A percentile compares a stretch with the other conserved stretches of the same genome.
Evolutionary conservation across 2,888 invertebrate species (phyloP).

Genomic region (Pseudanteris insignis): DNA sequence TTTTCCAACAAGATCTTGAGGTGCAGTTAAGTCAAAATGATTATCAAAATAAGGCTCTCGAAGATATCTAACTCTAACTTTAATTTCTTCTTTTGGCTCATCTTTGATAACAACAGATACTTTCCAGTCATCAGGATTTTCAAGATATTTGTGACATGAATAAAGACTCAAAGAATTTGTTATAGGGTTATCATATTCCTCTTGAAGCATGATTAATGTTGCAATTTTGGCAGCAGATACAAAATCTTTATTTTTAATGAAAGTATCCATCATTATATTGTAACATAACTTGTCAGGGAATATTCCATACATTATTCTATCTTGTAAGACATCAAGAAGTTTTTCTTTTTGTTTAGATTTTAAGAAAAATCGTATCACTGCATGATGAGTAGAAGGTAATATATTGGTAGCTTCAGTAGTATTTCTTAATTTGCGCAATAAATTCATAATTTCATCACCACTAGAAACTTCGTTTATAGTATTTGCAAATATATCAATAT

Average conservation of each 20-base stretch:
- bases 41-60: conserved; percentile 87
- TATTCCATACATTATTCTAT: conserved; percentile 87
- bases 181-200: conserved; percentile 80
- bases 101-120: conserved; percentile 55
- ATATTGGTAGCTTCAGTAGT: conserved; percentile 77
- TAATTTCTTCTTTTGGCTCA: conserved; percentile 71
- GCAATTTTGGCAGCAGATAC: conserved; percentile 81
- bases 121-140: conserved; percentile 68
- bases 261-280: conserved; percentile 82
- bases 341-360: conserved; percentile 68
- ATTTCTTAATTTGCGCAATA: conserved; percentile 77
- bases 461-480: conserved; percentile 70
- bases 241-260: conserved; percentile 76
- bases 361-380: conserved; percentile 74
- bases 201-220: conserved; percentile 85
- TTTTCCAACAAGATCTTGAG: conserved; percentile 81
- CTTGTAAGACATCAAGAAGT: conserved; percentile 78
- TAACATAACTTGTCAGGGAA: conserved; percentile 85
- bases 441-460: conserved; percentile 77
- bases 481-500: conserved; percentile 85
- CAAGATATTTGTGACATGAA: conserved; percentile 78
- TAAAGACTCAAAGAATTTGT: conserved; percentile 76
- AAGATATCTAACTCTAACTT: conserved; percentile 81
- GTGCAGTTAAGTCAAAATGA: conserved; percentile 85
- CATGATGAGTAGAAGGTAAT: conserved; percentile 84